Evolutionary conservation across 2,113 vertebrate species (phyloP).

Genomic region (Abramis brama): DNA sequence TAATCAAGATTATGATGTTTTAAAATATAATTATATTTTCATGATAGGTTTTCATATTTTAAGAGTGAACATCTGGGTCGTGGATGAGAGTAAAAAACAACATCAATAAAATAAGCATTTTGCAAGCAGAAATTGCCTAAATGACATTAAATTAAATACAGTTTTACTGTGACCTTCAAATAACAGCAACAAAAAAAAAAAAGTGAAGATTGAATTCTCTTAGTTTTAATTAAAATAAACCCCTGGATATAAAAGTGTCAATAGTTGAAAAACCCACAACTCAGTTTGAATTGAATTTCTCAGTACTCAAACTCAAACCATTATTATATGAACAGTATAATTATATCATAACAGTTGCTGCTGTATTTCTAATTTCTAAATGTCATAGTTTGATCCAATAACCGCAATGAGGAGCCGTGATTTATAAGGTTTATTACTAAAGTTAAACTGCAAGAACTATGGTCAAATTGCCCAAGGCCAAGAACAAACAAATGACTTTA

Average conservation of each 20-base stretch:
- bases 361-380: background rate
- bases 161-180: background rate
- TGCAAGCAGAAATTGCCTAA: background rate
- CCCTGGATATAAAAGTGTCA: background rate
- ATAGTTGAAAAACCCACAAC: too few relatives aligned
- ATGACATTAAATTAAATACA: background rate
- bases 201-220: background rate
- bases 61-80: background rate
- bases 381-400: background rate
- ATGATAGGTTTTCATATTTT: constrained; percentile 1
- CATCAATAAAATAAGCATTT: background rate
- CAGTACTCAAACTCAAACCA: background rate
- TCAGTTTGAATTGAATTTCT: background rate
- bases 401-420: background rate
- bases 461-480: background rate
- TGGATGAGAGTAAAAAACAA: background rate
- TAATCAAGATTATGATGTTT: background rate
- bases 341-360: background rate
- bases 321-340: background rate
- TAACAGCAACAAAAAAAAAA: background rate
- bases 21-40: background rate
- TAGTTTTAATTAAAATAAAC: background rate
- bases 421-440: background rate
- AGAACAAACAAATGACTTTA: background rate
- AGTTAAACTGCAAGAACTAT: background rate